These are phyloP conservation scores for Pterostichus niger DNA, from an alignment of 2,888 invertebrate genomes.

Conservation along the genomic window DNA sequence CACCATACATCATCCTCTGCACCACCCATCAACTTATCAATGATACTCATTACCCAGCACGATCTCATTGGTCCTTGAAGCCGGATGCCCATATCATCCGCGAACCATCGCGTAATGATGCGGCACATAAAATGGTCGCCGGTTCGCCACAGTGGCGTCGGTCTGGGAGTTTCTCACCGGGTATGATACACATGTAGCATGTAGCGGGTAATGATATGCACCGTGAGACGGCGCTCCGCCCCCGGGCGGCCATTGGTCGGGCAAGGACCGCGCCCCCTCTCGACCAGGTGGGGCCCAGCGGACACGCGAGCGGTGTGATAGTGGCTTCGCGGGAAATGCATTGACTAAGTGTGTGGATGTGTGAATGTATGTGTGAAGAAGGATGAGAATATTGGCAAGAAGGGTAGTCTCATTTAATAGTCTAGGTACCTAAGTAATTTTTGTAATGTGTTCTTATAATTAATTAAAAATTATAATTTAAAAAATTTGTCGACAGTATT, in stretches of 20 bases:
- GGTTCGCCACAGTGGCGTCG: conserved; percentile 7
- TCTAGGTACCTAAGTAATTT: no score
- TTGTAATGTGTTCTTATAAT: no score
- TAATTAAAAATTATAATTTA: no score
- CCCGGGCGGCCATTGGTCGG: conserved; percentile 70
- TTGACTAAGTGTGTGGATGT: neutral
- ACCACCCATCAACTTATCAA: conserved; percentile 12
- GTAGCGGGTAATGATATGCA: conserved; percentile 71
- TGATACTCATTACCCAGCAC: neutral
- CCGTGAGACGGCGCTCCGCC: conserved; percentile 69
- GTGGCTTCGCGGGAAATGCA: conserved; percentile 16
- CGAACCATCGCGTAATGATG: conserved; percentile 48
- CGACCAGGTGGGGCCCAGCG: conserved; percentile 57
- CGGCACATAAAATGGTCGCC: conserved; percentile 58
- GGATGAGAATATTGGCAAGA: conserved; percentile 1
- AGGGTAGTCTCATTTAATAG: neutral
- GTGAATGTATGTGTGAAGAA: neutral
- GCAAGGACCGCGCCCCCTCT: conserved; percentile 64
- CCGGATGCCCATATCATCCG: conserved; percentile 41
- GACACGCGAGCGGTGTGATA: conserved; percentile 44
- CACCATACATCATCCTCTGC: neutral
- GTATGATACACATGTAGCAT: conserved; percentile 28
- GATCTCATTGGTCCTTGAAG: conserved; percentile 33
- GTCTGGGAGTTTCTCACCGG: conserved; percentile 19
- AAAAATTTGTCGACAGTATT: no score